Percentiles rank a stretch among this genome's conserved stretches.
Conservation (phyloP, 1,140 invertebrate species). For the Druon quercuslanigerum region DNA sequence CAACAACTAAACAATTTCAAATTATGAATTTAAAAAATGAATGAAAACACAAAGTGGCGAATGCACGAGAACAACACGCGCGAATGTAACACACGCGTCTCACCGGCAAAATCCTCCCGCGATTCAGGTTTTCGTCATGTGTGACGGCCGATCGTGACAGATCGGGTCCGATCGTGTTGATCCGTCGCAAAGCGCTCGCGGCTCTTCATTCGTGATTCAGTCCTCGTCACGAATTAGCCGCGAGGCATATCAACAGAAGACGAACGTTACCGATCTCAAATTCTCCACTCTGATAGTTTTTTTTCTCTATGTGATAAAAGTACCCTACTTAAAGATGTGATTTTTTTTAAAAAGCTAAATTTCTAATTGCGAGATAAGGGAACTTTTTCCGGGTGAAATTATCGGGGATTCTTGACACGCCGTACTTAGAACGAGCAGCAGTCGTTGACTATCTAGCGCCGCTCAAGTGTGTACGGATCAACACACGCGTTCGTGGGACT, state of each 20-base stretch:
- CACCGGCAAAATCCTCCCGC: conserved; percentile 27
- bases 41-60: conserved; percentile 1
- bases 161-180: conserved; percentile 26
- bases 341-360: neutral
- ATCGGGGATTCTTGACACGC: conserved; percentile 5
- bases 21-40: neutral
- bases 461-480: conserved; percentile 23
- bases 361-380: neutral
- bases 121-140: conserved; percentile 10
- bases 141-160: conserved; percentile 20
- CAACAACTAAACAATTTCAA: too few relatives aligned
- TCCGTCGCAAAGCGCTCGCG: neutral
- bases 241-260: conserved; percentile 18
- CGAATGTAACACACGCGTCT: conserved; percentile 24
- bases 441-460: conserved; percentile 45
- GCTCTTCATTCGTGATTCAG: conserved; percentile 16
- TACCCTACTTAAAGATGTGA: neutral
- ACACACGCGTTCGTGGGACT: conserved; percentile 18
- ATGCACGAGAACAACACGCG: conserved; percentile 20
- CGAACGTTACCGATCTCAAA: conserved; percentile 24
- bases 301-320: neutral
- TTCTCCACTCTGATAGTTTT: neutral
- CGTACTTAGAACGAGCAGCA: conserved; percentile 42
- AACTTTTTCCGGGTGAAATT: neutral
- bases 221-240: conserved; percentile 25